Evolutionary conservation across 2,797 vertebrate species (phyloP), one percentile per base, ranked within the genome.

Genomic region (Dryobates pubescens): DNA sequence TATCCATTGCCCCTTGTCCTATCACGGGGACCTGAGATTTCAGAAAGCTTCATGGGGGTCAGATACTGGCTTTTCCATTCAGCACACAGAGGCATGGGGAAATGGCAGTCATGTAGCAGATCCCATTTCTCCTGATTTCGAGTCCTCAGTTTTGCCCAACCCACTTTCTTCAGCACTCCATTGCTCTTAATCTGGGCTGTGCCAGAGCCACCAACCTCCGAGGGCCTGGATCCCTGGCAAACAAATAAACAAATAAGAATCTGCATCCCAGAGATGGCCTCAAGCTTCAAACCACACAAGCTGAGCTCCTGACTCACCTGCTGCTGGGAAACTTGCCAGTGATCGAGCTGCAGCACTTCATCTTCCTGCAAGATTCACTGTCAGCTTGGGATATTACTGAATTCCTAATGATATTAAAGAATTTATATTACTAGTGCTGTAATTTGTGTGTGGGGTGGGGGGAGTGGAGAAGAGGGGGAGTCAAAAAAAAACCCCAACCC

Each of bases 321-420:
- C 86, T 83, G 38, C 86, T 83, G 43, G 77, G 83, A 82, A 86
- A 54, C 53, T n/a, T 79, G 71, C 71, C 88, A 76, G 54, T 29
- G 70, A 81, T 0, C 88, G 61, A 51, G 65, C 45, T 81, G 77
- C 53, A 83, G n/a, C 47, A 51, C 41, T 95, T 89, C 73, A 69
- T 83, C 83, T 84, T 82, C 53, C 57, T 73, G 34, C 1, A 11
- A 76, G 83, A 82, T 72, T 76, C 61, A 68, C 71, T 2, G 0
- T 67, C 78, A 79, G 64, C 81, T 82, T 57, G 68, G 43, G 68
- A 70, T 73, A 71, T 84, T 90, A 57, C 38, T 26, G 68, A 86
- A 82, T 92, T 82, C 43, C 56, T 90, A 85, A 87, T 27, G 5
- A 82, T 36, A 80, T 58, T 68, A 82, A 87, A 87, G 75, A 82